A percentile compares a stretch with the other conserved stretches of the same genome.
Evolutionary conservation across 2,888 invertebrate species (phyloP).

Genomic region (Cryptus armator): DNA sequence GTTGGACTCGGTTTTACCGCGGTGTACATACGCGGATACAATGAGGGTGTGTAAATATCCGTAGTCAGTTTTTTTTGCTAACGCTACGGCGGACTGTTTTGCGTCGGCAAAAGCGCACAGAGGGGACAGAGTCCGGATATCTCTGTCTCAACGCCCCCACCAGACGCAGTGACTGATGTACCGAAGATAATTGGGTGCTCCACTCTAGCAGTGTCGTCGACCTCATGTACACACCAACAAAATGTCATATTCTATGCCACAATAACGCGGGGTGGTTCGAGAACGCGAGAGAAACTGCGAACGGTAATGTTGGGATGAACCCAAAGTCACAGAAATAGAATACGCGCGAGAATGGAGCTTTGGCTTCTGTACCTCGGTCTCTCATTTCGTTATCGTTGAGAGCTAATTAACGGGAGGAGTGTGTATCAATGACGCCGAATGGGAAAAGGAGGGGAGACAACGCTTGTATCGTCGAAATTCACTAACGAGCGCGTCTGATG

Average conservation of each 20-base stretch:
- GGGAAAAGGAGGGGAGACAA: neutral
- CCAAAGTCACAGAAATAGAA: slow-evolving; percentile 15
- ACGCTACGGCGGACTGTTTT: neutral
- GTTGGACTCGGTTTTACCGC: neutral
- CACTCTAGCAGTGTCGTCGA: slow-evolving; percentile 32
- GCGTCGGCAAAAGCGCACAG: slow-evolving; percentile 12
- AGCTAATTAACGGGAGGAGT: slow-evolving; percentile 45
- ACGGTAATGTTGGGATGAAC: slow-evolving; percentile 2
- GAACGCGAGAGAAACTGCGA: neutral
- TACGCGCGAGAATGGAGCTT: slow-evolving; percentile 1
- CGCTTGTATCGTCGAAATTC: slow-evolving; percentile 18
- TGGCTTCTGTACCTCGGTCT: slow-evolving; percentile 20
- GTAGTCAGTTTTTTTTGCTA: neutral
- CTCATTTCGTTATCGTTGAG: slow-evolving; percentile 6
- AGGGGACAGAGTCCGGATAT: neutral
- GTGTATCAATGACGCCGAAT: slow-evolving; percentile 45
- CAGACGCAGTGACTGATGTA: slow-evolving; percentile 33
- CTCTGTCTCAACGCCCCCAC: slow-evolving; percentile 6
- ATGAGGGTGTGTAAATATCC: neutral
- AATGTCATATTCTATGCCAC: neutral
- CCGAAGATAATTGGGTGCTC: slow-evolving; percentile 50
- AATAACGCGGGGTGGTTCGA: neutral
- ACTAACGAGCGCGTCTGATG: slow-evolving; percentile 27
- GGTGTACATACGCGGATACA: neutral
- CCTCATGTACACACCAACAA: neutral